Conservation (phyloP, 2,113 vertebrate genomes). For the Brachypteracias leptosomus region DNA sequence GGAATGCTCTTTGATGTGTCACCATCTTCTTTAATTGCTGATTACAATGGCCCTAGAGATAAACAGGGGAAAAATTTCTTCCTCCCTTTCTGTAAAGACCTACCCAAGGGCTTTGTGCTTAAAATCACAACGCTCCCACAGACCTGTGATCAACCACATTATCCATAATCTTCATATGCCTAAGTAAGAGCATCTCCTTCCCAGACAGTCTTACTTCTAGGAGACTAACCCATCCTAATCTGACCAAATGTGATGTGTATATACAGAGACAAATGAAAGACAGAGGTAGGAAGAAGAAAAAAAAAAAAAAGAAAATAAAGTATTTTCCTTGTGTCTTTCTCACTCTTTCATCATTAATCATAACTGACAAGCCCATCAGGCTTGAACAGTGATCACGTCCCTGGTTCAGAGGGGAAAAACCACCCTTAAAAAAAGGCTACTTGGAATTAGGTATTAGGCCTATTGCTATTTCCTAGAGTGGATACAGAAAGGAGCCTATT, state of each 20-base stretch:
- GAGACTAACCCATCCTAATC: not conserved
- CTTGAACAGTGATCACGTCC: not conserved
- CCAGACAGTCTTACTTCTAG: not conserved
- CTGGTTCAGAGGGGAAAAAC: not conserved
- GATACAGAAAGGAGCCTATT: not conserved
- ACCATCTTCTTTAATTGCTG: not conserved
- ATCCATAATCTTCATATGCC: not conserved
- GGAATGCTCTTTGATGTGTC: not conserved
- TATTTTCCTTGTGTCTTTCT: not conserved
- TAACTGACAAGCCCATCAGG: not conserved
- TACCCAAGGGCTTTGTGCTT: not conserved
- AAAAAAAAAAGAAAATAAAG: too few species aligned
- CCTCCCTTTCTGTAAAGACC: not conserved
- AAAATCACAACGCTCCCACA: rapidly evolving
- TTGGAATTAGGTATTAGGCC: not conserved
- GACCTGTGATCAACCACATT: not conserved
- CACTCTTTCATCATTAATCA: not conserved
- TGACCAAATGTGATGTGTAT: not conserved
- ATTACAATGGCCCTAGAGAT: not conserved
- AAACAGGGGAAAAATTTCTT: not conserved
- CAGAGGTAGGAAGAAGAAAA: rapidly evolving
- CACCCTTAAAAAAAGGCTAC: not conserved
- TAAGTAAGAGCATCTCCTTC: not conserved
- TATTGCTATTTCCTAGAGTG: not conserved
- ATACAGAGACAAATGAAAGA: not conserved